phyloP scores from a whole-genome alignment of 2,888 invertebrate genomes.

The Caenorhabditis imperialis region DNA sequence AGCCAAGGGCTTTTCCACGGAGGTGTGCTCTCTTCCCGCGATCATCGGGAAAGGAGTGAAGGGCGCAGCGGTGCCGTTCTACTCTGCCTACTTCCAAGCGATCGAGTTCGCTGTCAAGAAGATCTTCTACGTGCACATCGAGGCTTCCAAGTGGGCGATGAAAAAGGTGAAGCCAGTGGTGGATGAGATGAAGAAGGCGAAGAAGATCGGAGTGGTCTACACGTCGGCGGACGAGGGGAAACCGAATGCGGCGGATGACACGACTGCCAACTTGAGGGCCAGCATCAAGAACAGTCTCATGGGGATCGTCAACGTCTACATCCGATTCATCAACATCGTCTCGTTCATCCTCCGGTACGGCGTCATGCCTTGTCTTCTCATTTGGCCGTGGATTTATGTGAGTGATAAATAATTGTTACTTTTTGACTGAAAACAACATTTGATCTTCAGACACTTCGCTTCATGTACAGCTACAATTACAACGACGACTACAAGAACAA shows the following conservation, averaged over 20 bases:
- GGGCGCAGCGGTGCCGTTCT: slow-evolving; percentile 54
- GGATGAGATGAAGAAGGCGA: slow-evolving; percentile 43
- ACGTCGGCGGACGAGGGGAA: slow-evolving; percentile 21
- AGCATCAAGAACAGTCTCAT: slow-evolving; percentile 49
- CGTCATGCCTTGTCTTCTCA: slow-evolving; percentile 41
- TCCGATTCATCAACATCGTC: slow-evolving; percentile 36
- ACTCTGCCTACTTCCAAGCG: slow-evolving; percentile 42
- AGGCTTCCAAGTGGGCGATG: slow-evolving; percentile 48
- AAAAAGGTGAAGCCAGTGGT: slow-evolving; percentile 44
- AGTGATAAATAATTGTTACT: too few species aligned
- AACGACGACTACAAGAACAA: slow-evolving; percentile 65
- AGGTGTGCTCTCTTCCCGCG: slow-evolving; percentile 41
- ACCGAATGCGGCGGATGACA: slow-evolving; percentile 45
- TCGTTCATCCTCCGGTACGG: slow-evolving; percentile 40
- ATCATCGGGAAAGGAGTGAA: slow-evolving; percentile 43
- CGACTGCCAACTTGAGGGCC: slow-evolving; percentile 46
- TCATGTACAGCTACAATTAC: slow-evolving; percentile 63
- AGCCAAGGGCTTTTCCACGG: slow-evolving; percentile 40
- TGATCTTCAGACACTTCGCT: slow-evolving; percentile 55
- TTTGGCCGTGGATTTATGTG: slow-evolving; percentile 55
- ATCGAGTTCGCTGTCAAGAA: slow-evolving; percentile 50
- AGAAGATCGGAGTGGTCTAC: slow-evolving; percentile 25
- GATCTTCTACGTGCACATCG: slow-evolving; percentile 45
- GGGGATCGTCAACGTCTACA: slow-evolving; percentile 42
- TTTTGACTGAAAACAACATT: not conserved